Evolutionary conservation across 2,113 vertebrate species (phyloP), one percentile per base, ranked within the genome.

Genomic region (Lepisosteus osseus): DNA sequence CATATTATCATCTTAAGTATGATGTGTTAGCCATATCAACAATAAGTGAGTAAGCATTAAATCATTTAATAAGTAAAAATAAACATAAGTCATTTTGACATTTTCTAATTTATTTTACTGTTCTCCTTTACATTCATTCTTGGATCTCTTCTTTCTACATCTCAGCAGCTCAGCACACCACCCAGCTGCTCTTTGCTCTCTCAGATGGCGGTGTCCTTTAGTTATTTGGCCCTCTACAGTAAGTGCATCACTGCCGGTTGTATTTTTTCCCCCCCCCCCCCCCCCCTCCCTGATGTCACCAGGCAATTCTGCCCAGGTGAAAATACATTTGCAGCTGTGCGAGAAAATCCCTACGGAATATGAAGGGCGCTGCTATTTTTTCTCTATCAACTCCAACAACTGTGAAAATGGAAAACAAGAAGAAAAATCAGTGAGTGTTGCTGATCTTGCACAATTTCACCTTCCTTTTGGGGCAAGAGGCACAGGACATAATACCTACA

Each of bases 281-380:
- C n/a, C 61, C 8, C 41, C 54, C 56, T 65, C 45, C 51, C 47
- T 68, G 45, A 41, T 73, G 44, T 41, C 72, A 61, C 47, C 54
- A 43, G 61, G 55, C 44, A 54, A 55, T 59, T 73, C 57, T 43
- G 57, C 67, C 59, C 72, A 73, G 72, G 66, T 68, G 67, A 51
- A 43, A 43, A 69, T 51, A 56, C 72, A 74, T 62, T 41, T 74
- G 67, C 61, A 69, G 72, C 67, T 42, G 72, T 54, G 65, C 56
- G 41, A 61, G 65, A 40, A 62, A 61, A 47, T 68, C 67, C 72
- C 47, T 15, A 15, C 7, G 67, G 72, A 61, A 42, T 54, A 45
- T 15, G 9, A 17, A 55, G 13, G 8, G 41, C 56, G 54, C 17
- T n/a, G 67, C 72, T 64, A 65, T 74, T 74, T 74, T 61, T 56